Evolutionary conservation across 1,140 invertebrate species (phyloP), one percentile per base, ranked within the genome.

Genomic region (Drosophila melanica): DNA sequence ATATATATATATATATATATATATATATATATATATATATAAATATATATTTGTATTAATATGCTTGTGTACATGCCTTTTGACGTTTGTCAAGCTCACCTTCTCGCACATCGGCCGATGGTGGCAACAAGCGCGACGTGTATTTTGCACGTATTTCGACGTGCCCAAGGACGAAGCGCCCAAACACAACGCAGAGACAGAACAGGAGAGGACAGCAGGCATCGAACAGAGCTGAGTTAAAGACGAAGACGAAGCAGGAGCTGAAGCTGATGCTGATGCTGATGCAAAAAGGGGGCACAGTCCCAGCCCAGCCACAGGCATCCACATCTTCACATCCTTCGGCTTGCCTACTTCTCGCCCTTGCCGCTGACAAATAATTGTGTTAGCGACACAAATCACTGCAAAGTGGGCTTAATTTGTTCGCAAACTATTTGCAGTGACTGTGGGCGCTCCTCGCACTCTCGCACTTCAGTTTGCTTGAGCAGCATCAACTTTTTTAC

Each of bases 381-480:
- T 79, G 80, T 84, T 84, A 84, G 80, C 80, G 64, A 72, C 80
- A 84, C 80, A 84, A 84, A 84, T 84, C 80, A 84, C 80, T 79
- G 80, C 80, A 84, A 84, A 84, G 80, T 84, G 80, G 76, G 67
- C 76, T 84, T 84, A 84, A 84, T 84, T 84, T 84, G 80, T 84
- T 84, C 76, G 72, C 72, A 79, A 84, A 84, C 80, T 84, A 79
- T 79, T 84, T 82, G 64, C 64, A 68, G 47, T 42, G 54, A 68
- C 48, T 68, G 42, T 68, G 45, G 11, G 12, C 16, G 30, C 27
- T 16, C 14, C 27, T 14, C 27, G 23, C 23, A 7, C 14, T n/a
- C 27, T 14, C 27, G 23, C 23, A 7, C 14, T n/a, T 23, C 27
- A n/a, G 7, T 6, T 18, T 41, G 39, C 39, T 41, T 42, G 16